Evolutionary conservation across 1,140 invertebrate genomes (phyloP), one percentile per base, ranked within the genome.

Genomic region (Macrobrachium nipponense): DNA sequence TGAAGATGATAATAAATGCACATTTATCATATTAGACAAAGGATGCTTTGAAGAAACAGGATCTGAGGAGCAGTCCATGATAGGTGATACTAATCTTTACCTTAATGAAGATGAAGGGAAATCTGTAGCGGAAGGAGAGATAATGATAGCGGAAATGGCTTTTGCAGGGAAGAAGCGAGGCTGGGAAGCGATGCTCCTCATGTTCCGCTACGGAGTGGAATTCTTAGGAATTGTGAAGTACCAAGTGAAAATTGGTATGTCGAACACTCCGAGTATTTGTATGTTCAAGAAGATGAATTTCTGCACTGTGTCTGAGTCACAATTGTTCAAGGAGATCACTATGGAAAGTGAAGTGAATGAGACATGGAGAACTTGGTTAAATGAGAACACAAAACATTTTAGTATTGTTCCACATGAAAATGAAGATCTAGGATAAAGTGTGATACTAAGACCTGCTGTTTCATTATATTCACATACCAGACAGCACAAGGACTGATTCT

Each of bases 71-170:
- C 94, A 93, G 80, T 92, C 96, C 17, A 98, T 99, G 96, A 94
- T 98, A 90, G 98, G 97, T 58, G 97, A 99, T 92, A 97, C 97
- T 72, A 99, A 98, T 93, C 92, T 98, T 81, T 98, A 97, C 92
- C 92, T 97, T 10, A 87, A 36, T 17, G 92, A 93, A 68, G 76
- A 89, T 80, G 82, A 89, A 87, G 89, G 90, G 51, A 58, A 80
- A 58, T 85, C 89, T 62, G 90, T 92, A 79, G 97, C 95, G 36
- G 97, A 99, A 93, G 94, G 96, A 84, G 97, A 98, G 93, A 96
- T 98, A 77, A 98, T 98, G 97, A 97, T 99, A 90, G 96, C 96
- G 20, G 96, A 97, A 90, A 70, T 90, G 61, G 89, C 89, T 18
- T 92, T 93, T 0, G 92, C 96, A 89, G 93, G 95, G 8, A 94